Evolutionary conservation across 1,140 invertebrate genomes (phyloP).

Genomic region (Penaeus vannamei): DNA sequence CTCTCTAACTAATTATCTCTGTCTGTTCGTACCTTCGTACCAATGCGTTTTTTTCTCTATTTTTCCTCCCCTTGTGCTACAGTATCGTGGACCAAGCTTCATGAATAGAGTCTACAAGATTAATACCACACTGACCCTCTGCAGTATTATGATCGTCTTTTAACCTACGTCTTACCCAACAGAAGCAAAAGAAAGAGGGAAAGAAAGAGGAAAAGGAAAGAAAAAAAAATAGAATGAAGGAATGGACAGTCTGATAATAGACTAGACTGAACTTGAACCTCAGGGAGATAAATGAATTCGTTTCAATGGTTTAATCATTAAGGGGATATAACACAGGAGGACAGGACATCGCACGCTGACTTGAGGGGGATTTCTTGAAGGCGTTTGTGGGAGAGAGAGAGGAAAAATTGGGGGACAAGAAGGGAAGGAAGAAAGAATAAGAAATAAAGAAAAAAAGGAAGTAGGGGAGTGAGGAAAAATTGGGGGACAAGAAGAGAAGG

Average conservation of each 20-base stretch:
- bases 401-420: not conserved
- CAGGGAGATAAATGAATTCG: not conserved
- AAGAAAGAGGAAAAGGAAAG: not conserved
- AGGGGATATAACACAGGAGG: not conserved
- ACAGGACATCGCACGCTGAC: not conserved
- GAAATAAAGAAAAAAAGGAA: not conserved
- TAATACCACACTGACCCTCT: not conserved
- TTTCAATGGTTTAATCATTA: not conserved
- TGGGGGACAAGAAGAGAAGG: too few species aligned
- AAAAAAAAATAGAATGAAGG: not conserved
- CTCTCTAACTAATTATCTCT: not conserved
- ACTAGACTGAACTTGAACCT: not conserved
- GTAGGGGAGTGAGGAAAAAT: not conserved
- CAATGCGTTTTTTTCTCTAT: not conserved
- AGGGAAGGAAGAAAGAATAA: not conserved
- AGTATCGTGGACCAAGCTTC: not conserved
- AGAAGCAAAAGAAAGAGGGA: not conserved
- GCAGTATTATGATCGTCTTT: not conserved
- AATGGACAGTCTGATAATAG: not conserved
- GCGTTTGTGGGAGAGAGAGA: not conserved
- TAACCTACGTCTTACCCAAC: not conserved
- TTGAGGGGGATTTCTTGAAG: not conserved
- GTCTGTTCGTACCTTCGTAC: not conserved
- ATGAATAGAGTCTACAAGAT: not conserved
- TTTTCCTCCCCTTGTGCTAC: not conserved